Conservation (phyloP, 92 coral and sea anemone species). For the Phenganax stokvisi region DNA sequence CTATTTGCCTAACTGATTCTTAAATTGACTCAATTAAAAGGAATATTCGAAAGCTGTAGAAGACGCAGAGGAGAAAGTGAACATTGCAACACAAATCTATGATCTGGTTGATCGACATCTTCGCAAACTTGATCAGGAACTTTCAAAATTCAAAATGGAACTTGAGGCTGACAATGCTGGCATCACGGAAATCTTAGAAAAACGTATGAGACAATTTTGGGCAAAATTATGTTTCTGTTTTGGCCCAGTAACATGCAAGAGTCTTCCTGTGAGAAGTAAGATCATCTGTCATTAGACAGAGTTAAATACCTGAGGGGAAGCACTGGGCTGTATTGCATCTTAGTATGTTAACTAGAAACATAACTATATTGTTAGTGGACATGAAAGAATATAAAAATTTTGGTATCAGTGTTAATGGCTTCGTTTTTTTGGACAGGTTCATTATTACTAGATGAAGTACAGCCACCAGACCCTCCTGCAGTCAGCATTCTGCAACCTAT, state of each 20-base stretch:
- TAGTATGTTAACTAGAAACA: no score
- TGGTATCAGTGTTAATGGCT: neutral
- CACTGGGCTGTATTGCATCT: no score
- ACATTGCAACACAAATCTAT: slow-evolving; percentile 86
- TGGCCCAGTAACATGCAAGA: no score
- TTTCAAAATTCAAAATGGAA: slow-evolving; percentile 94
- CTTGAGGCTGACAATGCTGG: slow-evolving; percentile 99
- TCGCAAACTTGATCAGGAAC: slow-evolving; percentile 92
- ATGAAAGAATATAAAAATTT: neutral
- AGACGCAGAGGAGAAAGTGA: slow-evolving; percentile 99
- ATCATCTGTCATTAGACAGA: no score
- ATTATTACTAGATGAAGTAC: slow-evolving; percentile 81
- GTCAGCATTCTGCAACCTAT: slow-evolving; percentile 34
- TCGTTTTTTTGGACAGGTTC: slow-evolving; percentile 55
- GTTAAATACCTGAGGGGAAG: no score
- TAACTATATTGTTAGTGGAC: no score
- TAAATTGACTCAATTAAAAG: slow-evolving; percentile 37
- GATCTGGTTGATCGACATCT: slow-evolving; percentile 96
- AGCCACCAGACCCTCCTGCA: slow-evolving; percentile 67
- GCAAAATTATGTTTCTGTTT: no score
- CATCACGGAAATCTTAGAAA: slow-evolving; percentile 88
- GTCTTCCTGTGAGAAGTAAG: no score
- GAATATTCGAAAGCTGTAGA: slow-evolving; percentile 94
- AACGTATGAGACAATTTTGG: slow-evolving; percentile 47
- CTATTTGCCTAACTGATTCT: no score